These are phyloP conservation scores for Athene noctua DNA, from an alignment of 2,113 vertebrate species.

Conservation along the genomic window DNA sequence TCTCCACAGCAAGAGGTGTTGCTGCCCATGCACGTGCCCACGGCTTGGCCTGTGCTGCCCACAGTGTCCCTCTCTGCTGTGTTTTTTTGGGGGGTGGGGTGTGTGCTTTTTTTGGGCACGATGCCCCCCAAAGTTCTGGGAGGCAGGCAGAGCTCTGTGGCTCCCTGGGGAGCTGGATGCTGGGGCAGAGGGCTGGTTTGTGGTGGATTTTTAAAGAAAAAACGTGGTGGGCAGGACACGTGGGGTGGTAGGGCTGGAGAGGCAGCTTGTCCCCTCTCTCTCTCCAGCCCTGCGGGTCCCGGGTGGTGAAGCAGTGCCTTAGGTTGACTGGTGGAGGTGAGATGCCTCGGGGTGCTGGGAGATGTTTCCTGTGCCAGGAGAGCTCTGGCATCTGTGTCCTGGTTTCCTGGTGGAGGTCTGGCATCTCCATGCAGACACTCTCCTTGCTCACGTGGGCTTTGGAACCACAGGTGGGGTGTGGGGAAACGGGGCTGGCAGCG, in stretches of 20 bases:
- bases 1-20: background rate
- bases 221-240: background rate
- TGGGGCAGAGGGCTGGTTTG: background rate
- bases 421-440: background rate
- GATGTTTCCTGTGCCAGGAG: background rate
- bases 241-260: background rate
- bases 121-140: accelerated
- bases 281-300: background rate
- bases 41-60: background rate
- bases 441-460: background rate
- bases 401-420: background rate
- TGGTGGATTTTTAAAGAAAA: background rate
- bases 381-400: background rate
- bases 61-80: accelerated
- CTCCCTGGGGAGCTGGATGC: background rate
- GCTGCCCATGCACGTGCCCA: background rate
- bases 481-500: accelerated
- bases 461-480: background rate
- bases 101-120: background rate
- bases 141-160: background rate
- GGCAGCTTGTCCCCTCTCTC: background rate
- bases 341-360: background rate
- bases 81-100: background rate
- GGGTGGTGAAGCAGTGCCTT: background rate
- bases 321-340: accelerated